A percentile compares a stretch with the other conserved stretches of the same genome.
Evolutionary conservation across 2,888 invertebrate species (phyloP).

Genomic region (Hybos culiciformis): DNA sequence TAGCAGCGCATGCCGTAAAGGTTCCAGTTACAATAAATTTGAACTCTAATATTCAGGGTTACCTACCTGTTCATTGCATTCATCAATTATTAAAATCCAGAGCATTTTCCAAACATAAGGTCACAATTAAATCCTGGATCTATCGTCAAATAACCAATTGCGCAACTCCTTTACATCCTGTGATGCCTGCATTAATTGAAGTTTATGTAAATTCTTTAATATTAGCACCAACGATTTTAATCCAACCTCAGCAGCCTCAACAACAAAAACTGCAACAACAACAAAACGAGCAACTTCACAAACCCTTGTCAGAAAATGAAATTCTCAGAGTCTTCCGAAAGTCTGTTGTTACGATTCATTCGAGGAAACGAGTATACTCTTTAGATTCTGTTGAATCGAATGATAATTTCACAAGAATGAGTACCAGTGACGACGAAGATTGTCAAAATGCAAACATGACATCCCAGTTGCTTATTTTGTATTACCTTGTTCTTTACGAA

Average conservation of each 20-base stretch:
- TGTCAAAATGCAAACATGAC: slow-evolving; percentile 37
- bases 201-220: slow-evolving; percentile 89
- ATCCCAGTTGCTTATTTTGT: slow-evolving; percentile 76
- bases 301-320: slow-evolving; percentile 82
- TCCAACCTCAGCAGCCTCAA: too few relatives aligned
- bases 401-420: slow-evolving; percentile 37
- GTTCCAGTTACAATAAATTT: slow-evolving; percentile 86
- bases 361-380: slow-evolving; percentile 31
- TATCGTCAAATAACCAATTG: slow-evolving; percentile 84
- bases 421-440: slow-evolving; percentile 35
- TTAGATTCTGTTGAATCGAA: slow-evolving; percentile 9
- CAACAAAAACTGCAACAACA: slow-evolving; percentile 34
- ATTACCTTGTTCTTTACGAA: slow-evolving; percentile 85
- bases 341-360: slow-evolving; percentile 59
- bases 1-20: slow-evolving; percentile 89
- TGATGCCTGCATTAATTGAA: slow-evolving; percentile 83
- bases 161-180: slow-evolving; percentile 82
- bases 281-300: slow-evolving; percentile 65
- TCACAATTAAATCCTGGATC: slow-evolving; percentile 94
- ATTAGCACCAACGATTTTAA: slow-evolving; percentile 44
- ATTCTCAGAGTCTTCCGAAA: slow-evolving; percentile 70
- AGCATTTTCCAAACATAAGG: slow-evolving; percentile 90
- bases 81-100: slow-evolving; percentile 87
- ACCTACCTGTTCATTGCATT: slow-evolving; percentile 91
- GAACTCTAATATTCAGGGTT: slow-evolving; percentile 78